These are phyloP conservation scores for Eustalomyia histrio DNA, from an alignment of 2,888 invertebrate genomes.

Conservation along the genomic window DNA sequence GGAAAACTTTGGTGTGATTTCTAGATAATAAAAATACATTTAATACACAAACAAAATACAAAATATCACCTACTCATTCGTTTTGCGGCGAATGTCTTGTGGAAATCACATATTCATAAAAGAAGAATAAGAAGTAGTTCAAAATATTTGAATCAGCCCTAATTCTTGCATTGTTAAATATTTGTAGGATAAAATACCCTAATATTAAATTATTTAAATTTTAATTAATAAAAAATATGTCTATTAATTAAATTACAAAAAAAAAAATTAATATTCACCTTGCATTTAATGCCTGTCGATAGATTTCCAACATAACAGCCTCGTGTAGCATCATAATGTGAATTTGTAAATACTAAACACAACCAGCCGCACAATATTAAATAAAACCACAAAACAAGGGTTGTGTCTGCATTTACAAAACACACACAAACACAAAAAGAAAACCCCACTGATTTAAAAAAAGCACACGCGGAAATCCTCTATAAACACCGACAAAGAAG, in stretches of 20 bases:
- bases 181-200: no score
- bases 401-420: background rate
- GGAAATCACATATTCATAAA: no score
- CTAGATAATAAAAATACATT: no score
- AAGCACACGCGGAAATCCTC: conserved; percentile 51
- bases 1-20: no score
- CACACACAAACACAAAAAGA: background rate
- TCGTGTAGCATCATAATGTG: conserved; percentile 79
- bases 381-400: conserved; percentile 30
- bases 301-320: conserved; percentile 80
- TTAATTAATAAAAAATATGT: background rate
- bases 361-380: conserved; percentile 15
- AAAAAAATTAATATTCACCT: conserved; percentile 74
- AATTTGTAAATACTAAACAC: conserved; percentile 21
- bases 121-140: no score
- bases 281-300: conserved; percentile 79
- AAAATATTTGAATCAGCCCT: no score
- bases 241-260: background rate
- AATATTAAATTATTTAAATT: no score
- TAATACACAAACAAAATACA: no score
- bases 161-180: no score
- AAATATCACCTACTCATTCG: no score
- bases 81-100: no score
- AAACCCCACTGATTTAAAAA: conserved; percentile 5
- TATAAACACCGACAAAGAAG: conserved; percentile 20